These are phyloP conservation scores for Drosophila tropicalis DNA, from an alignment of 1,140 invertebrate genomes.

Conservation along the genomic window DNA sequence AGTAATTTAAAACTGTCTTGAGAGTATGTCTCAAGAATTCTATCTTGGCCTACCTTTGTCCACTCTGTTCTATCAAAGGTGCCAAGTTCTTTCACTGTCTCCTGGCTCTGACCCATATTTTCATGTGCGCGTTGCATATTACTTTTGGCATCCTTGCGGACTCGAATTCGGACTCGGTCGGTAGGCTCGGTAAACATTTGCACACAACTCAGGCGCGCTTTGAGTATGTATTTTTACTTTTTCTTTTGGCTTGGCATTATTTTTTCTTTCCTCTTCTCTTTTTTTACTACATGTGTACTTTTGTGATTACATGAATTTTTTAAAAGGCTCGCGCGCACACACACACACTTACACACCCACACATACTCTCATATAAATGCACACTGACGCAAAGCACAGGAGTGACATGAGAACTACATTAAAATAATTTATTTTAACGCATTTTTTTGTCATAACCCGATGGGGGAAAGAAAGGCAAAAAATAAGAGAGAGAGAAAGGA, in stretches of 20 bases:
- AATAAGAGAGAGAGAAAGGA: background rate
- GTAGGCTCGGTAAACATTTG: constrained; percentile 64
- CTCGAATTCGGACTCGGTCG: background rate
- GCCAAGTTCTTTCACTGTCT: constrained; percentile 4
- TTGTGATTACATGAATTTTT: constrained; percentile 81
- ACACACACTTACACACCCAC: background rate
- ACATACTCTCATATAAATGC: background rate
- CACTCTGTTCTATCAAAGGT: background rate
- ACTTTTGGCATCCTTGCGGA: constrained; percentile 10
- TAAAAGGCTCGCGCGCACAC: constrained; percentile 65
- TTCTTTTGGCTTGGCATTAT: constrained; percentile 12
- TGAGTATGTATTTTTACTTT: constrained; percentile 30
- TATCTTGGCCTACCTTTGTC: background rate
- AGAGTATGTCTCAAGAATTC: background rate
- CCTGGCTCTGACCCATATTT: constrained; percentile 21
- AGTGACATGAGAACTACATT: constrained; percentile 80
- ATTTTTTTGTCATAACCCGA: constrained; percentile 82
- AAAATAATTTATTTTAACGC: constrained; percentile 82
- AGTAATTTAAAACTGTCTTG: constrained; percentile 32
- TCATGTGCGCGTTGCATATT: background rate
- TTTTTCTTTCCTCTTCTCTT: constrained; percentile 24
- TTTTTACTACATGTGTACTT: constrained; percentile 81
- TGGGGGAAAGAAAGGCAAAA: constrained; percentile 63
- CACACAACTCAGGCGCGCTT: constrained; percentile 64
- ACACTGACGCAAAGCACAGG: constrained; percentile 24